Evolutionary conservation across 2,113 vertebrate genomes (phyloP).

Genomic region (Junco hyemalis): DNA sequence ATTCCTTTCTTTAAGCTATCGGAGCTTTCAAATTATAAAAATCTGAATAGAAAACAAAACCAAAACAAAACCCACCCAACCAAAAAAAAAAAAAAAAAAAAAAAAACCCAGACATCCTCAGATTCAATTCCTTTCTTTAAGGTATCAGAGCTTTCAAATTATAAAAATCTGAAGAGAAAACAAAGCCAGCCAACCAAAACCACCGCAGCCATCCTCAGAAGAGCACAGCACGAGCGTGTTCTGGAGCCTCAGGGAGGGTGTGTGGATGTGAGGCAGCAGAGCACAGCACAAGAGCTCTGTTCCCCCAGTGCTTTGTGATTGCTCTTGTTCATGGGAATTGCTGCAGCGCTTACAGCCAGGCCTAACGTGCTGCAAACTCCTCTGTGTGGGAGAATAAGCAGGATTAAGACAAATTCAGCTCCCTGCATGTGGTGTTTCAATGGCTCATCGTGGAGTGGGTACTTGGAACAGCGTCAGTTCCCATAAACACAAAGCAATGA

Average conservation of each 20-base stretch:
- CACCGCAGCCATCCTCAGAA: rapidly evolving
- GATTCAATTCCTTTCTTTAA: no score
- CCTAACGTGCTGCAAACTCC: not conserved
- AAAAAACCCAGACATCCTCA: no score
- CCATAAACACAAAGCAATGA: conserved; percentile 40
- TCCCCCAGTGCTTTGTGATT: not conserved
- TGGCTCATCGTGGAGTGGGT: not conserved
- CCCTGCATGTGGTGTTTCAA: conserved; percentile 19
- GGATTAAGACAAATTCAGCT: conserved; percentile 36
- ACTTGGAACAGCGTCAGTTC: conserved; percentile 28
- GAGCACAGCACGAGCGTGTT: rapidly evolving
- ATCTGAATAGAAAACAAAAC: no score
- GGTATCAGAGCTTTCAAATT: no score
- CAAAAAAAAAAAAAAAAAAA: no score
- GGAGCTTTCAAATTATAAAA: no score
- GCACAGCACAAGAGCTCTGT: not conserved
- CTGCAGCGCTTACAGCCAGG: not conserved
- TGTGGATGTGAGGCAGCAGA: not conserved
- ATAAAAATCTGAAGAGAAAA: no score
- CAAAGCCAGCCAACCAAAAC: not conserved
- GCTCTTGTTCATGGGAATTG: not conserved
- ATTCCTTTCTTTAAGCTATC: not conserved
- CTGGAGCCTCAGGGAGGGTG: not conserved
- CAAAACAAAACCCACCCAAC: no score
- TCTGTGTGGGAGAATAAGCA: conserved; percentile 29